A percentile compares a stretch with the other conserved stretches of the same genome.
Conservation (phyloP, 2,888 invertebrate genomes). For the Machimus rusticus region DNA sequence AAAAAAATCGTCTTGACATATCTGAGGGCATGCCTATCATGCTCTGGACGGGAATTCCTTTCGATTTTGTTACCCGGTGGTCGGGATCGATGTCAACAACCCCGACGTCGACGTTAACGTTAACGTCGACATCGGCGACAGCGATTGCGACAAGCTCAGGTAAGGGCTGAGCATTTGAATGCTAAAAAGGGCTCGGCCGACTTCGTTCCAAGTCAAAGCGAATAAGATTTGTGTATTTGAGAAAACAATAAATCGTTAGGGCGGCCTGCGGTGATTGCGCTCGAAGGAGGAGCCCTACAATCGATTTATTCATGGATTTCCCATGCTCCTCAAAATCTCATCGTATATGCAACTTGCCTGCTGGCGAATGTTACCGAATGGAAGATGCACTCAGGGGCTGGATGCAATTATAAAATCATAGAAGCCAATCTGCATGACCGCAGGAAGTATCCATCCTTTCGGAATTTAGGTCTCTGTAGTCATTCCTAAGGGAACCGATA, state of each 20-base stretch:
- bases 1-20: conserved; percentile 15
- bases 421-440: background rate
- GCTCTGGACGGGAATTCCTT: background rate
- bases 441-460: background rate
- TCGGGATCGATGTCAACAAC: background rate
- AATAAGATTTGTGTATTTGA: background rate
- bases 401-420: background rate
- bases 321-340: background rate
- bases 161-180: background rate
- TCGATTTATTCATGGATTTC: background rate
- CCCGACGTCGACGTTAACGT: background rate
- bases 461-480: background rate
- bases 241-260: background rate
- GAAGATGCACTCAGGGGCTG: background rate
- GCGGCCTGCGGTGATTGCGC: background rate
- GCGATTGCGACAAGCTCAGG: background rate
- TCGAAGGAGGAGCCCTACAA: background rate
- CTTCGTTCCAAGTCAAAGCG: background rate
- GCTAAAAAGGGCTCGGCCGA: background rate
- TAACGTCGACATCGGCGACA: background rate
- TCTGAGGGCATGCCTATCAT: background rate
- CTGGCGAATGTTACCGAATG: background rate
- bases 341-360: background rate
- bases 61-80: background rate
- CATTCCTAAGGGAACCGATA: background rate